Percentiles rank a stretch among this genome's conserved stretches.
These are phyloP conservation scores for Disparrhopalites patrizii DNA, from an alignment of 2,888 invertebrate species.

Conservation along the genomic window DNA sequence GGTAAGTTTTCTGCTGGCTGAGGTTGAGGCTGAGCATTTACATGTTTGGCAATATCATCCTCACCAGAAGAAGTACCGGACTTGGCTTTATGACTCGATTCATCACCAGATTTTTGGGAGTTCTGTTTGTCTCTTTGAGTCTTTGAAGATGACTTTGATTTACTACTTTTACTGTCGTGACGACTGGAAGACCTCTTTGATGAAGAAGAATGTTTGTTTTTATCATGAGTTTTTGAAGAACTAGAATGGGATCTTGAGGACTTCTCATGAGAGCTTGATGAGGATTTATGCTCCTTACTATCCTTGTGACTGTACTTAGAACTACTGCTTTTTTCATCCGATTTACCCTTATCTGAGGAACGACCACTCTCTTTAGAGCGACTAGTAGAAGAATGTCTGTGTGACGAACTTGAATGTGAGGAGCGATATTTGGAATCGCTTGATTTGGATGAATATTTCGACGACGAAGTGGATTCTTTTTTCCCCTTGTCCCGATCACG, in stretches of 20 bases:
- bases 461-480: conserved; percentile 11
- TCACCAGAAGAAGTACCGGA: neutral
- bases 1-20: neutral
- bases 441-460: conserved; percentile 15
- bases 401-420: conserved; percentile 15
- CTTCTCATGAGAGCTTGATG: neutral
- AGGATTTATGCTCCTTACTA: no score
- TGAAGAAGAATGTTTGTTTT: conserved; percentile 12
- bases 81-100: neutral
- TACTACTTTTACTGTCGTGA: neutral
- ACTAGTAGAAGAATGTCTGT: conserved; percentile 18
- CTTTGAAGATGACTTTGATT: conserved; percentile 6
- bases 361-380: neutral
- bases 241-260: conserved; percentile 8
- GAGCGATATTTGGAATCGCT: conserved; percentile 14
- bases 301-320: conserved; percentile 9
- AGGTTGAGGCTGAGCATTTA: neutral
- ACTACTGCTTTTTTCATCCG: conserved; percentile 12
- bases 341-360: conserved; percentile 8
- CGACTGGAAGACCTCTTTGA: conserved; percentile 1
- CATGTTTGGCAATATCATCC: neutral
- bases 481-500: neutral
- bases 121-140: conserved; percentile 6
- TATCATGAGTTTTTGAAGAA: conserved; percentile 11
- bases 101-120: neutral